Percentiles rank a stretch among this genome's conserved stretches.
These are phyloP conservation scores for Coptodon rendalli DNA, from an alignment of 2,113 vertebrate genomes.

Conservation along the genomic window DNA sequence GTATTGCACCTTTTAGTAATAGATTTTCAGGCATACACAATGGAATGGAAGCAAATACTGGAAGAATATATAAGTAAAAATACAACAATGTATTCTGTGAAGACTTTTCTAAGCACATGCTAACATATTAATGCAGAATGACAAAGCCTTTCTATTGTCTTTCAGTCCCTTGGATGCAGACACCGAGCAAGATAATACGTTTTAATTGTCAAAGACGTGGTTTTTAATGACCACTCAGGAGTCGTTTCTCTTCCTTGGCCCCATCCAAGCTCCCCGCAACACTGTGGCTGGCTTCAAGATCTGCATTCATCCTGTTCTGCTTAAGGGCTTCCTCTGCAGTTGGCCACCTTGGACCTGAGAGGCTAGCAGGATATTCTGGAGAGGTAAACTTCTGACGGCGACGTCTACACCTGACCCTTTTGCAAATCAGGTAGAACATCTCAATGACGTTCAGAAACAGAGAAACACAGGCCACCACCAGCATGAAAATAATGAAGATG, in stretches of 20 bases:
- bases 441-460: conserved; percentile 71
- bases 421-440: conserved; percentile 72
- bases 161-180: neutral
- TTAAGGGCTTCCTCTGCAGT: neutral
- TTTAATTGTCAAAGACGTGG: neutral
- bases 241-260: conserved; percentile 62
- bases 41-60: neutral
- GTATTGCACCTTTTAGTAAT: conserved; percentile 21
- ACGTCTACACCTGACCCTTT: conserved; percentile 25
- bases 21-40: neutral
- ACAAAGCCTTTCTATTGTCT: neutral
- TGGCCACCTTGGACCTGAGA: neutral
- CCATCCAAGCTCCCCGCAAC: conserved; percentile 55
- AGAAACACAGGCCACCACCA: conserved; percentile 73
- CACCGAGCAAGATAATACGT: neutral
- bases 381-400: neutral
- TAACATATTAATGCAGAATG: neutral
- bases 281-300: conserved; percentile 55
- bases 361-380: neutral
- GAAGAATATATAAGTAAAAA: neutral
- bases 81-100: neutral
- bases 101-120: neutral
- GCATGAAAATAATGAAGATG: conserved; percentile 83
- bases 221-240: conserved; percentile 40
- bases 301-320: conserved; percentile 68